Conservation (phyloP, 2,888 invertebrate species). For the Xylota sylvarum region DNA sequence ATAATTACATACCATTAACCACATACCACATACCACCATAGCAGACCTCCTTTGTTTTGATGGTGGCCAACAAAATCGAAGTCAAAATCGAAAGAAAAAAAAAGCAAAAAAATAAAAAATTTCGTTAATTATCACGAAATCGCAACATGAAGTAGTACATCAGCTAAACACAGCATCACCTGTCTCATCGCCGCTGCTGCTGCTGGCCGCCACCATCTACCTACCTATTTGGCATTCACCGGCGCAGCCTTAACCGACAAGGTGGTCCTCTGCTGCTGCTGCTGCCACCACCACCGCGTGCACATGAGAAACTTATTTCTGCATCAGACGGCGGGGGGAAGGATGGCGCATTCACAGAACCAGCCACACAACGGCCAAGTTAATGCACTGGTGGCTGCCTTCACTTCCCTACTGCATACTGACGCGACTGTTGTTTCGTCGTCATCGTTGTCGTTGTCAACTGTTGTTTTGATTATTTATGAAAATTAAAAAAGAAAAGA, state of each 20-base stretch:
- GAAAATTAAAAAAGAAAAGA: constrained; percentile 72
- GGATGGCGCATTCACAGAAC: constrained; percentile 20
- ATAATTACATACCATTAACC: constrained; percentile 71
- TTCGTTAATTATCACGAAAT: constrained; percentile 82
- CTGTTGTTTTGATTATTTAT: constrained; percentile 77
- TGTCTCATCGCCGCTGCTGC: constrained; percentile 74
- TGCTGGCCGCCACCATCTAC: constrained; percentile 67
- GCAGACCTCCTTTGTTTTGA: constrained; percentile 63
- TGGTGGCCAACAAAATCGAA: constrained; percentile 33
- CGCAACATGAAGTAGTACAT: constrained; percentile 80
- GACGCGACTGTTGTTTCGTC: constrained; percentile 55
- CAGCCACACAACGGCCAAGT: constrained; percentile 45
- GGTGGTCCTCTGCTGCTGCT: constrained; percentile 77
- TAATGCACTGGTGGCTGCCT: constrained; percentile 58
- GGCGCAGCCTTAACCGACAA: constrained; percentile 77
- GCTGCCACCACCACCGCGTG: constrained; percentile 62
- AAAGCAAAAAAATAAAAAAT: constrained; percentile 46
- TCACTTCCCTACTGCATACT: constrained; percentile 42
- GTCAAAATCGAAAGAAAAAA: constrained; percentile 64
- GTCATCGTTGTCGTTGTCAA: constrained; percentile 64
- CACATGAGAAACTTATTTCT: constrained; percentile 74
- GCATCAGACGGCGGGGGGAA: constrained; percentile 60
- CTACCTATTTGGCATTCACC: constrained; percentile 73
- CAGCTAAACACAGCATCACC: constrained; percentile 76
- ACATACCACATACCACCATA: constrained; percentile 63